Conservation (phyloP, 2,888 invertebrate species). For the Actias luna region DNA sequence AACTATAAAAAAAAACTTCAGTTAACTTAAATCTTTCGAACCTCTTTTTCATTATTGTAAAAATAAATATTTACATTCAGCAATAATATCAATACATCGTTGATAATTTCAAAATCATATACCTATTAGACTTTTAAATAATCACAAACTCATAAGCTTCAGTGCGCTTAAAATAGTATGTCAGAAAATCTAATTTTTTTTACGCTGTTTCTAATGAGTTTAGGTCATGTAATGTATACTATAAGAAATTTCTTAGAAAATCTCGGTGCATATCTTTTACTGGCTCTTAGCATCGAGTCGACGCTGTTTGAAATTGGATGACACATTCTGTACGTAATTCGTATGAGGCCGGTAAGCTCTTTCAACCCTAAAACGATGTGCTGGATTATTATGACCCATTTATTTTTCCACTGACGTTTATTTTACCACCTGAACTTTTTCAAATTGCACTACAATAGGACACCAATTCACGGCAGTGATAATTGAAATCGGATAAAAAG, state of each 20-base stretch:
- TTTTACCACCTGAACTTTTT: not conserved
- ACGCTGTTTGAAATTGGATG: constrained; percentile 55
- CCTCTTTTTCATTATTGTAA: no score
- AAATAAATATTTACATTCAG: no score
- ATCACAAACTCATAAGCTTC: no score
- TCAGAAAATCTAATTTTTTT: not conserved
- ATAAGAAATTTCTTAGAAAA: constrained; percentile 33
- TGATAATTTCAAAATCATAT: no score
- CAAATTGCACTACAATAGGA: no score
- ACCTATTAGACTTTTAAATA: no score
- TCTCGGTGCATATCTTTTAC: constrained; percentile 39
- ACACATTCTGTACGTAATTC: constrained; percentile 60
- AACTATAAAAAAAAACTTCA: no score
- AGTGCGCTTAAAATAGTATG: not conserved
- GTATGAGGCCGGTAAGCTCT: constrained; percentile 36
- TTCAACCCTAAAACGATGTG: constrained; percentile 42
- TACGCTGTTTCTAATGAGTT: not conserved
- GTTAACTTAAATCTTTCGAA: no score
- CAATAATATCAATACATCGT: no score
- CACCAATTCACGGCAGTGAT: no score
- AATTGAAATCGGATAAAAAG: no score
- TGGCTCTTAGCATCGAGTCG: constrained; percentile 36
- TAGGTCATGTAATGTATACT: not conserved
- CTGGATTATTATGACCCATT: not conserved
- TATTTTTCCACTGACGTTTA: not conserved